These are phyloP conservation scores for Heterodera carotae DNA, from an alignment of 1,140 invertebrate species.

Conservation along the genomic window DNA sequence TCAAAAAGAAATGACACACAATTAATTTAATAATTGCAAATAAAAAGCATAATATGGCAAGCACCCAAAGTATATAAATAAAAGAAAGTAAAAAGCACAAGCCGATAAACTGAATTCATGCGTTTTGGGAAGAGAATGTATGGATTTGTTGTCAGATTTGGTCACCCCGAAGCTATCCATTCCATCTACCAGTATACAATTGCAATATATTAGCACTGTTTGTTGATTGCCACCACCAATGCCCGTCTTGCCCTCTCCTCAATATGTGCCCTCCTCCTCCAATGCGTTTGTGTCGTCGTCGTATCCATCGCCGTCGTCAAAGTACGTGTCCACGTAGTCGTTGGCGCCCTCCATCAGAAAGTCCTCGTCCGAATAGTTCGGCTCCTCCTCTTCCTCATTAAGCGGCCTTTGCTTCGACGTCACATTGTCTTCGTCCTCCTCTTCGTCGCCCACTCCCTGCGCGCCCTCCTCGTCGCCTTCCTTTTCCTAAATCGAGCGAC, in stretches of 20 bases:
- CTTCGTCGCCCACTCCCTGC: slow-evolving; percentile 1
- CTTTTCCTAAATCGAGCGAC: not conserved
- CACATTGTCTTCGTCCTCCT: slow-evolving; percentile 9
- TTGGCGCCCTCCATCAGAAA: slow-evolving; percentile 26
- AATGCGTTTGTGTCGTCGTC: slow-evolving; percentile 25
- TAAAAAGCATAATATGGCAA: too few relatives aligned
- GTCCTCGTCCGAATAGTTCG: slow-evolving; percentile 27
- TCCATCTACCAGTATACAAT: too few relatives aligned
- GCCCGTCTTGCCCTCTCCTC: not conserved
- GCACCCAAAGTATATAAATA: too few relatives aligned
- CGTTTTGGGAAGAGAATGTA: too few relatives aligned
- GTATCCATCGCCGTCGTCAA: slow-evolving; percentile 23
- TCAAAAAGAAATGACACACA: too few relatives aligned
- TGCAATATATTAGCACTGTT: too few relatives aligned
- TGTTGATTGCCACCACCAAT: too few relatives aligned
- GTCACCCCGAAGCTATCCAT: too few relatives aligned
- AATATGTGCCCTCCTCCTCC: slow-evolving; percentile 22
- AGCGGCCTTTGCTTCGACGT: slow-evolving; percentile 2
- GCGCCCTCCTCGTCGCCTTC: slow-evolving; percentile 6
- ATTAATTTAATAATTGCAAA: too few relatives aligned
- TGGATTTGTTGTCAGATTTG: too few relatives aligned
- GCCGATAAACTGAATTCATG: too few relatives aligned
- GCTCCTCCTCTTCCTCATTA: slow-evolving; percentile 28
- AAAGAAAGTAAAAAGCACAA: too few relatives aligned
- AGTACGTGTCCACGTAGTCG: slow-evolving; percentile 33